phyloP scores from a whole-genome alignment of 2,888 invertebrate genomes.

The Cryptophagus acutangulus region DNA sequence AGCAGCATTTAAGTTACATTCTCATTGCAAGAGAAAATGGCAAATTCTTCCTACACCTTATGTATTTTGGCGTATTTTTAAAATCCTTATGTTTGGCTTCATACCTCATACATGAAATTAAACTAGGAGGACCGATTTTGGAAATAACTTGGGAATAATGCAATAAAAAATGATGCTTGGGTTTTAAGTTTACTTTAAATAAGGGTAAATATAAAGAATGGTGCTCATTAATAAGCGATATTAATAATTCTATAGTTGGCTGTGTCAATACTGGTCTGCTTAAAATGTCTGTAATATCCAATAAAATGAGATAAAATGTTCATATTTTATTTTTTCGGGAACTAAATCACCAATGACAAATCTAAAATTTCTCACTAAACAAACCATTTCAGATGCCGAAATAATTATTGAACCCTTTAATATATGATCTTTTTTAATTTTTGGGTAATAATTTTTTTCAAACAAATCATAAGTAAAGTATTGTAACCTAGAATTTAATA shows the following conservation, averaged over 20 bases:
- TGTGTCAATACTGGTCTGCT: no score
- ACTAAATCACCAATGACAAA: slow-evolving; percentile 17
- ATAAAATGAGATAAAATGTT: no score
- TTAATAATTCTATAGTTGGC: no score
- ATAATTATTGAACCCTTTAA: slow-evolving; percentile 14
- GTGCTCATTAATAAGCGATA: no score
- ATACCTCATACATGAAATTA: slow-evolving; percentile 17
- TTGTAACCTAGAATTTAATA: slow-evolving; percentile 22
- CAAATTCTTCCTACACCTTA: slow-evolving; percentile 19
- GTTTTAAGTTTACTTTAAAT: no score
- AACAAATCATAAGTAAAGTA: slow-evolving; percentile 17
- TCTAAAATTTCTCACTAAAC: slow-evolving; percentile 16
- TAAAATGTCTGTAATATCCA: no score
- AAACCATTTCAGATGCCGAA: slow-evolving; percentile 17
- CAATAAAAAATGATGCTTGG: slow-evolving; percentile 17
- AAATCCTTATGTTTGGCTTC: slow-evolving; percentile 23
- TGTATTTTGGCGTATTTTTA: slow-evolving; percentile 17
- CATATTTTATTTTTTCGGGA: slow-evolving; percentile 10
- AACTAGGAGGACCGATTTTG: slow-evolving; percentile 7
- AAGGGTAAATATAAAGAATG: no score
- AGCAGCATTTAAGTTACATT: no score
- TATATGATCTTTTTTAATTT: slow-evolving; percentile 15
- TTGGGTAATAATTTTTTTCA: slow-evolving; percentile 16
- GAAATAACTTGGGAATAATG: slow-evolving; percentile 16
- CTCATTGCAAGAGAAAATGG: slow-evolving; percentile 16